These are phyloP conservation scores for Oedothorax gibbosus DNA, from an alignment of 1,140 invertebrate species.

Conservation along the genomic window DNA sequence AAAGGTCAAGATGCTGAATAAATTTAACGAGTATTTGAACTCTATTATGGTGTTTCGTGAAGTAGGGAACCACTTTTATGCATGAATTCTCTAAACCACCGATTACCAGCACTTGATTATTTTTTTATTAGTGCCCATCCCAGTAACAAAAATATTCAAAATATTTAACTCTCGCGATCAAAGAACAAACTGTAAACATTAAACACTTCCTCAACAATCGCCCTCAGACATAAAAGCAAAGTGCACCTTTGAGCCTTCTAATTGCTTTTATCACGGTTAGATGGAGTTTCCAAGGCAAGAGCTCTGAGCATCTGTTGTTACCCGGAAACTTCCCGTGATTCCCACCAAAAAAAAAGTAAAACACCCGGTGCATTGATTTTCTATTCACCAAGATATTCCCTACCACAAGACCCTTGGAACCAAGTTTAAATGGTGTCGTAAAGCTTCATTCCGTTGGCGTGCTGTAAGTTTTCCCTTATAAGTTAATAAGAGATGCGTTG, in stretches of 20 bases:
- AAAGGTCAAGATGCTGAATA: too few relatives aligned
- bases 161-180: too few relatives aligned
- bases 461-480: too few relatives aligned
- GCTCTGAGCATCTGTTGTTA: conserved; percentile 27
- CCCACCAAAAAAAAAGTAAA: conserved; percentile 26
- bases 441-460: conserved; percentile 9
- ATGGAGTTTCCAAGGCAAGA: conserved; percentile 13
- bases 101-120: too few relatives aligned
- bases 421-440: conserved; percentile 17
- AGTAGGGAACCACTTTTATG: too few relatives aligned
- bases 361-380: conserved; percentile 38
- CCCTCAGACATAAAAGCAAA: conserved; percentile 15
- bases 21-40: too few relatives aligned
- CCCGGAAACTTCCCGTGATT: conserved; percentile 35
- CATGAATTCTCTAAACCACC: too few relatives aligned
- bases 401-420: conserved; percentile 10
- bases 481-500: too few relatives aligned
- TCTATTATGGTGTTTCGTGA: too few relatives aligned
- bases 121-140: too few relatives aligned
- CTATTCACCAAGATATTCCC: conserved; percentile 22
- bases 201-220: conserved; percentile 7
- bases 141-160: too few relatives aligned
- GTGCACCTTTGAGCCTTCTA: conserved; percentile 45
- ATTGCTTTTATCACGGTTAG: conserved; percentile 49
- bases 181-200: too few relatives aligned